These are phyloP conservation scores for Epizoanthus stellaris DNA, from an alignment of 92 coral and sea anemone genomes.

Conservation along the genomic window DNA sequence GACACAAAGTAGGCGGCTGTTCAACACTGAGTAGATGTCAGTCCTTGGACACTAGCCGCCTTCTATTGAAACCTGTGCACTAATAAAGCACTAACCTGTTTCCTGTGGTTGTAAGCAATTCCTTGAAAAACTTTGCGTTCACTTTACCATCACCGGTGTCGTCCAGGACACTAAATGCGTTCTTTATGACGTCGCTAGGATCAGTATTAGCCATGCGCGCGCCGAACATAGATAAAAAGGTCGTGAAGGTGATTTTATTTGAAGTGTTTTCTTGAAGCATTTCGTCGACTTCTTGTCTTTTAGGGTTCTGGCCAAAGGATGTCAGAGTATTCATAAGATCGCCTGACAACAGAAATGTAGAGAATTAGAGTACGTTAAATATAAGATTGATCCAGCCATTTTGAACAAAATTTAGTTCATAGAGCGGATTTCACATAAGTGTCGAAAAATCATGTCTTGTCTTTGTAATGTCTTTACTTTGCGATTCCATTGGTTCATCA, in stretches of 20 bases:
- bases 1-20: no score
- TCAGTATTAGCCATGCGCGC: conserved; percentile 45
- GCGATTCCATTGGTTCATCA: no score
- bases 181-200: conserved; percentile 36
- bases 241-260: conserved; percentile 21
- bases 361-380: neutral
- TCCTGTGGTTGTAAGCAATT: conserved; percentile 7
- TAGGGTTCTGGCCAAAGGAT: conserved; percentile 37
- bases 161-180: conserved; percentile 41
- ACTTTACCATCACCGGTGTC: conserved; percentile 38
- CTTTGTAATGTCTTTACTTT: no score
- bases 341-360: neutral
- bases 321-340: conserved; percentile 30
- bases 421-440: no score
- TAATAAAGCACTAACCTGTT: neutral
- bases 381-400: no score
- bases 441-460: no score
- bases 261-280: conserved; percentile 11
- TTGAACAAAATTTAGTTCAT: no score
- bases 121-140: neutral
- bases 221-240: conserved; percentile 35
- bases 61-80: no score
- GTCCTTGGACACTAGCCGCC: no score
- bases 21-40: no score
- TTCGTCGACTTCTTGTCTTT: conserved; percentile 10